phyloP scores from a whole-genome alignment of 2,113 vertebrate species.

The Oreochromis spilurus region DNA sequence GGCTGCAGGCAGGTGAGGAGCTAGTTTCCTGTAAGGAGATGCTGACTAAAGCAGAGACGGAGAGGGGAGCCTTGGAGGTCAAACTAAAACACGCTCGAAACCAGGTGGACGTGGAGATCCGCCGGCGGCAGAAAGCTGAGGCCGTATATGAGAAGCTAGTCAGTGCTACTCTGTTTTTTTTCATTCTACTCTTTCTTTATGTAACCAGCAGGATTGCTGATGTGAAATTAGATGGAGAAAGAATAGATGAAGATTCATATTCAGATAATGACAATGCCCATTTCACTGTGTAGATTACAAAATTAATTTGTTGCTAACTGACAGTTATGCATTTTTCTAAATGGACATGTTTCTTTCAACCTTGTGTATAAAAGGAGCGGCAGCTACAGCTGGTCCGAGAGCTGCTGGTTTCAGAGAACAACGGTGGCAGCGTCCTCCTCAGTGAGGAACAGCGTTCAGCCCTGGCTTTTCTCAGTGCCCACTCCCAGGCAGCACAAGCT shows the following conservation, averaged over 20 bases:
- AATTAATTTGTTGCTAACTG: not conserved
- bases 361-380: constrained; percentile 75
- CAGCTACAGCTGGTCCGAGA: constrained; percentile 92
- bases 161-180: constrained; percentile 36
- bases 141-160: constrained; percentile 88
- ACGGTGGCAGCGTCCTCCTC: constrained; percentile 82
- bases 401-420: constrained; percentile 84
- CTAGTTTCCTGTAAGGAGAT: constrained; percentile 80
- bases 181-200: not conserved
- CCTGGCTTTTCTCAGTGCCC: constrained; percentile 85
- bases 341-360: not conserved
- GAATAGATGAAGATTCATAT: not conserved
- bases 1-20: constrained; percentile 78
- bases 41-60: constrained; percentile 83
- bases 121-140: constrained; percentile 86
- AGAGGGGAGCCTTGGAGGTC: constrained; percentile 84
- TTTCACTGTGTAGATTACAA: not conserved
- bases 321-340: not conserved
- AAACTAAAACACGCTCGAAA: constrained; percentile 93
- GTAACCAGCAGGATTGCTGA: not conserved
- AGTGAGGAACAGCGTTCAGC: constrained; percentile 90
- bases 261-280: not conserved
- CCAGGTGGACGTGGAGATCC: constrained; percentile 94
- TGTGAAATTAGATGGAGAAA: not conserved
- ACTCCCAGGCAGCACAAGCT: constrained; percentile 69